Evolutionary conservation across 2,888 invertebrate genomes (phyloP).

Genomic region (Tipula confusa): DNA sequence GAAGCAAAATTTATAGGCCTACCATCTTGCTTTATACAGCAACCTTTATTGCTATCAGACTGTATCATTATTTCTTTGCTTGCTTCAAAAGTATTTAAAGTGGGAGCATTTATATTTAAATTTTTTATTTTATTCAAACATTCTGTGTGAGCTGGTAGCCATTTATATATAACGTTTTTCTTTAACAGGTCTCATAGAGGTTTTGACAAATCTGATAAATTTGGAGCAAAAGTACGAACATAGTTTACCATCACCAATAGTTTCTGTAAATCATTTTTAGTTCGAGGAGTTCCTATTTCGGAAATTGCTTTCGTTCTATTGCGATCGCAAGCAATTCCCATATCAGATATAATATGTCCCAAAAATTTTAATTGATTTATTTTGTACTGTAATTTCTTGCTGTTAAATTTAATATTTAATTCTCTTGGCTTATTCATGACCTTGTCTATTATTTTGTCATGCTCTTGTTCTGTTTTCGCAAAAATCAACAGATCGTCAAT

Average conservation of each 20-base stretch:
- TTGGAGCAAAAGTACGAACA: constrained; percentile 34
- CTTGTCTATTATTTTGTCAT: not conserved
- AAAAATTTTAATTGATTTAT: not conserved
- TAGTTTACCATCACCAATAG: constrained; percentile 36
- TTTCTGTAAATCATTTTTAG: not conserved
- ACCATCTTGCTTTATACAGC: too few relatives aligned
- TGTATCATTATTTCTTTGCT: constrained; percentile 34
- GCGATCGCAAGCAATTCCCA: not conserved
- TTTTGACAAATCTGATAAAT: constrained; percentile 34
- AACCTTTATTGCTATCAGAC: constrained; percentile 26
- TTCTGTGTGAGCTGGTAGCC: constrained; percentile 32
- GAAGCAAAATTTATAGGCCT: too few relatives aligned
- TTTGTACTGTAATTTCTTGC: too few relatives aligned
- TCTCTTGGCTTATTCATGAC: too few relatives aligned
- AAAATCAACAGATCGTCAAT: too few relatives aligned
- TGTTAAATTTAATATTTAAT: too few relatives aligned
- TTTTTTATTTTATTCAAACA: constrained; percentile 33
- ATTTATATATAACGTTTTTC: constrained; percentile 33
- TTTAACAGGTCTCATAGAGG: constrained; percentile 35
- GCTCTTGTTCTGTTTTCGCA: not conserved
- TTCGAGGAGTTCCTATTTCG: not conserved
- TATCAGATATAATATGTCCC: not conserved
- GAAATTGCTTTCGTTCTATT: not conserved
- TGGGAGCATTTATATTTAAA: constrained; percentile 31
- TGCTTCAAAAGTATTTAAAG: constrained; percentile 34